phyloP scores from a whole-genome alignment of 2,113 vertebrate species.

The Mus spicilegus region DNA sequence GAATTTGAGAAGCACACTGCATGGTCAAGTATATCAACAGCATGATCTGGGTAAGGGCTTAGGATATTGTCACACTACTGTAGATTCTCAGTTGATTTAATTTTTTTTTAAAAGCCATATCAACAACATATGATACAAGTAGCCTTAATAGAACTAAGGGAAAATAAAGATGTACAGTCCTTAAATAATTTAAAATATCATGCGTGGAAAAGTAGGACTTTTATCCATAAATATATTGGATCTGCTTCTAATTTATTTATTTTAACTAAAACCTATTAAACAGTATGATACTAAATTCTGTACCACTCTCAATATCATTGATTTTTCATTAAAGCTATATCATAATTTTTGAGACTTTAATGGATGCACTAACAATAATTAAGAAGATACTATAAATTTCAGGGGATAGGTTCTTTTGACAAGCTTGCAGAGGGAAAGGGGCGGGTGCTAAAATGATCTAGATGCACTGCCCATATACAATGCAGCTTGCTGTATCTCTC shows the following conservation, averaged over 20 bases:
- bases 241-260: background rate
- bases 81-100: background rate
- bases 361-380: background rate
- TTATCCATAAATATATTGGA: background rate
- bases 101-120: background rate
- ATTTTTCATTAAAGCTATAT: background rate
- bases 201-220: background rate
- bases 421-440: too few species aligned
- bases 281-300: background rate
- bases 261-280: background rate
- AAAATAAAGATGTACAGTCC: background rate
- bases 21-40: too few species aligned
- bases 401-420: background rate
- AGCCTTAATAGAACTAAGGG: background rate
- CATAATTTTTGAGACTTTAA: background rate
- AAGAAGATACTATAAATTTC: background rate
- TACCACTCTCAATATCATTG: background rate
- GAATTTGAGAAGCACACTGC: background rate
- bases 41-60: background rate
- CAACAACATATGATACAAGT: background rate
- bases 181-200: background rate
- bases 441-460: background rate
- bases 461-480: background rate
- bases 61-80: background rate
- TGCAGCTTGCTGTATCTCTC: too few species aligned